Evolutionary conservation across 1,140 invertebrate genomes (phyloP).

Genomic region (Gyrodactylus salaris): DNA sequence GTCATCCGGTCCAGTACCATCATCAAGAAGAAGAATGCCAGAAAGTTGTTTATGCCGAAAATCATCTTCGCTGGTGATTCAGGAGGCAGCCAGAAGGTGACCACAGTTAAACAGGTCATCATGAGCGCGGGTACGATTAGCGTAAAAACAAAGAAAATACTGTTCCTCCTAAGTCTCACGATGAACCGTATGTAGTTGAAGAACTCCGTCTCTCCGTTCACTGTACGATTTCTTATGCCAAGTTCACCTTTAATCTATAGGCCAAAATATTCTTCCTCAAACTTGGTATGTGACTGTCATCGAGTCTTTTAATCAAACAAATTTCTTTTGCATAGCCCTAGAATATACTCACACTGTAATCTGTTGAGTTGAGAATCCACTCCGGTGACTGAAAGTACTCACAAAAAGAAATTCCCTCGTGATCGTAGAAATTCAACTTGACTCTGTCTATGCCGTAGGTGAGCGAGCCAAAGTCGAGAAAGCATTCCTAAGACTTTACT

Average conservation of each 20-base stretch:
- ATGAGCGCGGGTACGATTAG: constrained; percentile 11
- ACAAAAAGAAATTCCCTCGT: neutral
- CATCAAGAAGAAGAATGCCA: constrained; percentile 11
- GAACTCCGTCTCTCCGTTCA: neutral
- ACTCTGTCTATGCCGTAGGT: neutral
- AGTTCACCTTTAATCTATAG: neutral
- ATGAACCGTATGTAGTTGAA: neutral
- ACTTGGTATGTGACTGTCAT: too few relatives aligned
- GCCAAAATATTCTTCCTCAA: too few relatives aligned
- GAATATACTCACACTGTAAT: neutral
- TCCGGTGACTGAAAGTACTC: neutral
- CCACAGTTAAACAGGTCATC: constrained; percentile 10
- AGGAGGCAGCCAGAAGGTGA: constrained; percentile 12
- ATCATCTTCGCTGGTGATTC: constrained; percentile 11
- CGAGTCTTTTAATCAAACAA: too few relatives aligned
- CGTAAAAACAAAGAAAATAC: constrained; percentile 10
- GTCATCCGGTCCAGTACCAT: constrained; percentile 9
- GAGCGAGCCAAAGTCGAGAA: neutral
- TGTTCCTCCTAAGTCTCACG: constrained; percentile 6
- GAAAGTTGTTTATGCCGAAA: constrained; percentile 11
- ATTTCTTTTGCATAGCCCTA: too few relatives aligned
- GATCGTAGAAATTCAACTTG: neutral
- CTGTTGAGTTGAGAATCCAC: neutral
- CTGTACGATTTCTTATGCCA: neutral
- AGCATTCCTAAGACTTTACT: neutral